Base-by-base conservation (phyloP, 30 jellyfish, hydroid and myxozoan species). In the Sanderia malayensis region DNA sequence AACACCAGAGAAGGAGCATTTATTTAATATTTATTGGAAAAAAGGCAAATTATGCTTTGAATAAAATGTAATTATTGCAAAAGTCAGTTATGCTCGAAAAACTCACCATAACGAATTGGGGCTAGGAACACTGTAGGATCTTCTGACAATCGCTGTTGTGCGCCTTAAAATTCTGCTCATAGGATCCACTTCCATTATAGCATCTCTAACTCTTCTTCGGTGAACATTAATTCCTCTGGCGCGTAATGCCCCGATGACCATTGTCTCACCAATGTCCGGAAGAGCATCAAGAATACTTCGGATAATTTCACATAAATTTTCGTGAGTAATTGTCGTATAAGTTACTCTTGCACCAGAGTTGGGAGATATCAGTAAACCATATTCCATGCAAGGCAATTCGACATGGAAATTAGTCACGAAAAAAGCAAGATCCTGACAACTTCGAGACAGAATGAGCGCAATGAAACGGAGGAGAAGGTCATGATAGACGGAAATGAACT, bases 151-250 rank as follows among this genome's bases (percentile, higher is more conserved):
- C 61, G 85, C 25, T n/a, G 57, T 47, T 72, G 70, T 55, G 46
- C 85, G 25, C 29, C 85, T 44, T 21, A 72, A 33, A 23, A 31
- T 10, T 58, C 85, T 27, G 25, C 61, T 55, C 4, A 72, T 44
- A 10, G 85, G 85, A 72, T 72, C 85, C 46, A 72, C 77, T 26
- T 46, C 78, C 59, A 22, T 72, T 8, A 72, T 72, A n/a, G 85
- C 79, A 25, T 72, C 85, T n/a, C 85, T 18, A 2, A 72, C 61
- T 55, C 77, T 15, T 33, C 77, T 28, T 22, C 85, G 57, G 46
- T 72, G 85, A 4, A 72, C 85, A 55, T 26, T 26, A 1, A 72
- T 47, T 11, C 78, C 85, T 33, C 85, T 21, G 20, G 80, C 57
- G 4, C 85, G 57, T 19, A 49, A 60, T 9, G 85, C 85, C 11